A percentile compares a stretch with the other conserved stretches of the same genome.
phyloP scores from a whole-genome alignment of 2,113 vertebrate species.

The Aphyosemion australe region DNA sequence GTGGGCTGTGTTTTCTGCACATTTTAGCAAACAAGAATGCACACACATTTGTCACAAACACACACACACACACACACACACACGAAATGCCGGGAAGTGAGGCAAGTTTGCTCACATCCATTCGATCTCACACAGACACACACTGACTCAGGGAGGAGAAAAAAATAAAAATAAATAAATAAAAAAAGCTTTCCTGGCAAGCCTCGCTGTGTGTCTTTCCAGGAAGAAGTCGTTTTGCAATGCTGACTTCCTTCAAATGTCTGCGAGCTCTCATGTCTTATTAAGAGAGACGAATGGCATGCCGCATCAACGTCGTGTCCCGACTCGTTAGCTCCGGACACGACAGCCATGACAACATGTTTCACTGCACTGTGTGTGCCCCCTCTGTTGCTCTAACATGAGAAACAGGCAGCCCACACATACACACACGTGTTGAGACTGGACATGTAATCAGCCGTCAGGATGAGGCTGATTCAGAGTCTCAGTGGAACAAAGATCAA shows the following conservation, averaged over 20 bases:
- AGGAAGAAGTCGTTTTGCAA: slow-evolving; percentile 62
- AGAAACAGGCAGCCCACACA: neutral
- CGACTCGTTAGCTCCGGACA: slow-evolving; percentile 58
- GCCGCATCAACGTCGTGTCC: slow-evolving; percentile 29
- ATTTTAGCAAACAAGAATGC: slow-evolving; percentile 19
- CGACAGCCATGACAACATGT: slow-evolving; percentile 28
- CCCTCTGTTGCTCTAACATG: slow-evolving; percentile 13
- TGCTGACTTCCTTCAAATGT: slow-evolving; percentile 66
- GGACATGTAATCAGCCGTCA: neutral
- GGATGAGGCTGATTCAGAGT: too few species aligned
- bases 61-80: neutral
- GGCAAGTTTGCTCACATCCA: slow-evolving; percentile 14
- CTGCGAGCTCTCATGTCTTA: slow-evolving; percentile 69
- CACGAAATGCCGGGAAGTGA: neutral
- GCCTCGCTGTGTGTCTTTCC: slow-evolving; percentile 58
- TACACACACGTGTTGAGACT: neutral
- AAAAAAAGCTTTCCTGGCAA: slow-evolving; percentile 65
- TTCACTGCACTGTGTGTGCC: slow-evolving; percentile 6
- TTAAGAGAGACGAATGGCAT: slow-evolving; percentile 72
- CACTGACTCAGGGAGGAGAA: slow-evolving; percentile 10
- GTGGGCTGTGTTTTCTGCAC: slow-evolving; percentile 24
- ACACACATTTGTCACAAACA: slow-evolving; percentile 1
- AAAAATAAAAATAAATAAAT: slow-evolving; percentile 1
- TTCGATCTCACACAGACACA: slow-evolving; percentile 2
- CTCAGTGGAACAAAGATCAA: too few species aligned